These are phyloP conservation scores for Mactromeris polynyma DNA, from an alignment of 2,888 invertebrate genomes.

Conservation along the genomic window DNA sequence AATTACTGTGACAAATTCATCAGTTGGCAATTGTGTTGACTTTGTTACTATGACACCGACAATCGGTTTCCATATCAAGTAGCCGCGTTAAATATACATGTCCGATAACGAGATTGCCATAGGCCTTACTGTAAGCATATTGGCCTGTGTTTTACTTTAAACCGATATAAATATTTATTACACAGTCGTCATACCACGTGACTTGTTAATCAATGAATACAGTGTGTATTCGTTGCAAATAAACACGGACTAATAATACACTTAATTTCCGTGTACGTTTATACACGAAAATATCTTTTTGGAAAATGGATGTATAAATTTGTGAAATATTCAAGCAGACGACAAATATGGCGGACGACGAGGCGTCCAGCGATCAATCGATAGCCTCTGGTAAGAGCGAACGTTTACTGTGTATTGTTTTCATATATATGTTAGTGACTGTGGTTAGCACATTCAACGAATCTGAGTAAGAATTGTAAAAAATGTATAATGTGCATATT, in stretches of 20 bases:
- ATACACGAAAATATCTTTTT: not conserved
- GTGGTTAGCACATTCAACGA: too few species aligned
- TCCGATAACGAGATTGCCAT: not conserved
- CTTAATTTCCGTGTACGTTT: not conserved
- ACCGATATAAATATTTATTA: slow-evolving; percentile 13
- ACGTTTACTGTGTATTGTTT: not conserved
- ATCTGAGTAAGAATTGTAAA: too few species aligned
- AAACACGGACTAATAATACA: not conserved
- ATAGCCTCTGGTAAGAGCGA: slow-evolving; percentile 42
- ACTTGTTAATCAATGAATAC: slow-evolving; percentile 6
- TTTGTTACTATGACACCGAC: not conserved
- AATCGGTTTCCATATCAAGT: not conserved
- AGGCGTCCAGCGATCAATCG: slow-evolving; percentile 46
- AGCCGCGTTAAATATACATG: not conserved
- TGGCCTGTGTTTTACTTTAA: not conserved
- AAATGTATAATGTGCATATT: too few species aligned
- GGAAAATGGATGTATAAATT: not conserved
- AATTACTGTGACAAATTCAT: not conserved
- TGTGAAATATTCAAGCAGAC: not conserved
- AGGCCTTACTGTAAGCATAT: not conserved
- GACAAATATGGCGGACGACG: slow-evolving; percentile 52
- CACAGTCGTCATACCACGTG: slow-evolving; percentile 7
- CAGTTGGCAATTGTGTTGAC: not conserved
- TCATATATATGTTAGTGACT: not conserved
- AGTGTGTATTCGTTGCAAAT: not conserved